A percentile compares a stretch with the other conserved stretches of the same genome.
These are phyloP conservation scores for Priocnemis perturbator DNA, from an alignment of 2,888 invertebrate genomes.

Conservation along the genomic window DNA sequence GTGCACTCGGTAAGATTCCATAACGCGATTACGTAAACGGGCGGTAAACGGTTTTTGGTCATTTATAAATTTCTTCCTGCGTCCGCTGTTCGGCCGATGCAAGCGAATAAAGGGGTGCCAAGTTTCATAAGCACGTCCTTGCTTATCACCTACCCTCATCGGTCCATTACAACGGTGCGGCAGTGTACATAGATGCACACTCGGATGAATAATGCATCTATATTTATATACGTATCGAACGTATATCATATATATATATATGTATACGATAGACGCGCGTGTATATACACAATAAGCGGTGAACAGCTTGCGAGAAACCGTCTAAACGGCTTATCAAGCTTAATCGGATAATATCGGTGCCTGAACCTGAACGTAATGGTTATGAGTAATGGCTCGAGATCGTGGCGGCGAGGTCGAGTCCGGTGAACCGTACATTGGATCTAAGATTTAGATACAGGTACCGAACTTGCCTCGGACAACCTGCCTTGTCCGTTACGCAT, in stretches of 20 bases:
- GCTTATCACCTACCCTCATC: conserved; percentile 52
- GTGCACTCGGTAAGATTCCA: too few relatives aligned
- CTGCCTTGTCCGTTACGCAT: conserved; percentile 62
- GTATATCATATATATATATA: neutral
- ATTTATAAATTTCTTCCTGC: conserved; percentile 45
- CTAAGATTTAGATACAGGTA: conserved; percentile 62
- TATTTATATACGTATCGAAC: conserved; percentile 4
- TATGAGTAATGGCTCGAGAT: conserved; percentile 65
- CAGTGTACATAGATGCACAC: conserved; percentile 17
- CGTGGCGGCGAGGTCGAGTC: conserved; percentile 62
- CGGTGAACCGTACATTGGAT: conserved; percentile 64
- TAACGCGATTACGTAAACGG: too few relatives aligned
- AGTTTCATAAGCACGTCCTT: conserved; percentile 60
- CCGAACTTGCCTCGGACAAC: conserved; percentile 57
- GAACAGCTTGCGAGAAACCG: conserved; percentile 48
- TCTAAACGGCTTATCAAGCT: conserved; percentile 59
- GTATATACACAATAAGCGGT: conserved; percentile 28
- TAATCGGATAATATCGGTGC: conserved; percentile 59
- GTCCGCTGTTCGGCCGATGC: conserved; percentile 31
- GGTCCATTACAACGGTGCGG: conserved; percentile 41
- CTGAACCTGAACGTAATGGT: conserved; percentile 56
- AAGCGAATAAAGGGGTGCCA: conserved; percentile 51
- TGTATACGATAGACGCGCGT: neutral
- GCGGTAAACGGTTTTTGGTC: conserved; percentile 3
- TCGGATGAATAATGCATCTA: conserved; percentile 4